These are phyloP conservation scores for Corapipo altera DNA, from an alignment of 2,113 vertebrate genomes.

Conservation along the genomic window DNA sequence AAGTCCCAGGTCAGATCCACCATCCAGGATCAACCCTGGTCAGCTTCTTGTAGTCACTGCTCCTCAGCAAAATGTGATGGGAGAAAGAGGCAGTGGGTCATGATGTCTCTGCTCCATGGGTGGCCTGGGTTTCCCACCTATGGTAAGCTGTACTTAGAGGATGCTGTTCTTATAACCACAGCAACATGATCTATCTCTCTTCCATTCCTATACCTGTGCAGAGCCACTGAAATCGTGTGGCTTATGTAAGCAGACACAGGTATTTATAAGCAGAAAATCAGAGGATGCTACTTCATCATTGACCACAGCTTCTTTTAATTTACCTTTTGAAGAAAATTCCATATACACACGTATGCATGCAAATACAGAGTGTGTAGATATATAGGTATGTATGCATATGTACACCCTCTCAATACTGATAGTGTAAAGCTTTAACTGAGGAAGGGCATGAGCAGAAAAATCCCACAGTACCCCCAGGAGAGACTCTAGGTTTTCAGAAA, in stretches of 20 bases:
- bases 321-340: neutral
- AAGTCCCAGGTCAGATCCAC: neutral
- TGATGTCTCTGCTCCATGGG: neutral
- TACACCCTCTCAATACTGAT: neutral
- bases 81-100: rapidly evolving
- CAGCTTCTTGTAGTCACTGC: neutral
- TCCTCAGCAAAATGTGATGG: neutral
- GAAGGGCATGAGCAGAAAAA: neutral
- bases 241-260: neutral
- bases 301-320: neutral
- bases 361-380: neutral
- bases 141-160: neutral
- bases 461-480: neutral
- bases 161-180: neutral
- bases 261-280: neutral
- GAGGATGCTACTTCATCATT: neutral
- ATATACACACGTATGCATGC: neutral
- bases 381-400: neutral
- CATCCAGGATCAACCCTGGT: neutral
- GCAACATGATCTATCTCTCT: neutral
- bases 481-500: neutral
- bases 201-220: neutral
- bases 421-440: neutral
- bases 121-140: neutral
- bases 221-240: neutral